Evolutionary conservation across 2,797 vertebrate species (phyloP), one percentile per base, ranked within the genome.

Genomic region (Pterois miles): DNA sequence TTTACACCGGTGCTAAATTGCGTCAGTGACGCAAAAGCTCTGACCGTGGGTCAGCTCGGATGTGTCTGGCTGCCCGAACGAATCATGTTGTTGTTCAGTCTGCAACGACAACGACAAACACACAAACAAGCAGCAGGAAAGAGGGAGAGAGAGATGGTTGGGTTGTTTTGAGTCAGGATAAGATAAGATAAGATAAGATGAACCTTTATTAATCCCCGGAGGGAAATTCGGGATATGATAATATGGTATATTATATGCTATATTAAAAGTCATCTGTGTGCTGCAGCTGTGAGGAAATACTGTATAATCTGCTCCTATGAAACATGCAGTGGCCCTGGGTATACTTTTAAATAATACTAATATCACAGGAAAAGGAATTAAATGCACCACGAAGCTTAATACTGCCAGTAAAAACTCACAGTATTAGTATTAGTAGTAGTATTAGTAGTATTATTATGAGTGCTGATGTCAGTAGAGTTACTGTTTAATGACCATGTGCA

Each of bases 21-120:
- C 81, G 74, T 80, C 78, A 77, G 43, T 86, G 79, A 85, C 67
- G 83, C 76, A 70, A 57, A 65, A 11, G 23, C 36, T n/a, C 3
- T 58, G 71, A 58, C 57, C 38, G 46, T 11, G 50, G 69, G 7
- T 72, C 73, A 54, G 56, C 27, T 27, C 18, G 4, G 70, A 77
- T 53, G 63, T 43, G 71, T 76, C 43, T 77, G 76, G 1, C 5
- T 12, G 5, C 10, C 56, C 0, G 18, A n/a, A n/a, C 74, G 87
- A 84, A 72, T 88, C 86, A 77, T 83, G 46, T 1, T 80, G 67
- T 80, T 71, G 66, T 50, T 77, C 38, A 66, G 48, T 40, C 33
- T 59, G 63, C 36, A 29, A 43, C 63, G 23, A 65, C 62, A 58
- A 31, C 33, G 36, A 72, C 62, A 65, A n/a, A 65, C 34, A 60